Evolutionary conservation across 2,797 vertebrate species (phyloP), one percentile per base, ranked within the genome.

Genomic region (Myripristis jacobus): DNA sequence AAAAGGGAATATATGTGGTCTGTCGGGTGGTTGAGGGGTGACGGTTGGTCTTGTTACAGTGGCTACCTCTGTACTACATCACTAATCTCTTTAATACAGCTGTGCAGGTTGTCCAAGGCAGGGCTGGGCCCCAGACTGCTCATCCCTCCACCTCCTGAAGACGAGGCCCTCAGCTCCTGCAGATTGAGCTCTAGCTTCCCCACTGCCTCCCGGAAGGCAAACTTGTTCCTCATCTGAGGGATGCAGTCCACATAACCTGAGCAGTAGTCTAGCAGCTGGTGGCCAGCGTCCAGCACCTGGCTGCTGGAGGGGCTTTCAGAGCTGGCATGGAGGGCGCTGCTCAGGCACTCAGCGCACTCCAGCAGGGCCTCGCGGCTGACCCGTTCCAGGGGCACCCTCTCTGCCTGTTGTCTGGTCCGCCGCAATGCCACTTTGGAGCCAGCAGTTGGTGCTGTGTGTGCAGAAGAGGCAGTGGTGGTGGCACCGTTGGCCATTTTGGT

Each of bases 61-160:
- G 93, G 97, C 97, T 99, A 99, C 98, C 98, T 99, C 94, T 99
- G 97, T 59, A 99, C 97, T 80, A 99, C 96, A 11, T 99, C 97
- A 43, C 96, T 98, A 92, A 99, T 98, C 92, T 99, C 98, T 94
- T 97, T 98, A 81, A 99, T 96, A 90, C 96, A 98, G 15, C 95
- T 95, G 92, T 98, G 89, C 90, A 99, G 95, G 94, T 97, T 98
- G 93, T 96, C 97, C 89, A 98, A 93, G 86, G 97, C 95, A 9
- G 95, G 95, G 89, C 94, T 96, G 67, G 94, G 83, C 84, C 95
- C 95, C 0, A 93, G 86, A 44, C 84, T 60, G 63, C 79, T 69
- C 91, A 81, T 57, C 92, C 92, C 90, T 18, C 91, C 92, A 0
- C 94, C 80, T 27, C 95, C 93, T 2, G 95, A 92, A 0, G 96